These are phyloP conservation scores for Ametastegia equiseti DNA, from an alignment of 2,888 invertebrate genomes.

Conservation along the genomic window DNA sequence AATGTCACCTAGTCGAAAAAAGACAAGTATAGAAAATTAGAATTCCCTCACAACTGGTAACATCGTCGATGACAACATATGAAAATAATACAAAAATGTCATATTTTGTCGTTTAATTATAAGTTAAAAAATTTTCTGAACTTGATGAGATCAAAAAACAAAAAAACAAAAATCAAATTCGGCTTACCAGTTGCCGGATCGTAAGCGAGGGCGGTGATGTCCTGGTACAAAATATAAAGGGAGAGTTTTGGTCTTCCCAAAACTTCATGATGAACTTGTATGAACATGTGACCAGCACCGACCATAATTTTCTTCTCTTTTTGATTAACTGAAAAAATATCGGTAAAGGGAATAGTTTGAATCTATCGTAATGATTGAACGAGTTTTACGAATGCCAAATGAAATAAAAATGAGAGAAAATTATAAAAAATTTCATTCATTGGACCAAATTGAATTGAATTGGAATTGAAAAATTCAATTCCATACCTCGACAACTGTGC, in stretches of 20 bases:
- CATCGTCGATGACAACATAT: background rate
- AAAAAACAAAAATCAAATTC: slow-evolving; percentile 60
- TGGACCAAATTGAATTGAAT: too few species aligned
- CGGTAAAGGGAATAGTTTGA: background rate
- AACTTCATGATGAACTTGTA: slow-evolving; percentile 81
- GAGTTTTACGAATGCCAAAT: background rate
- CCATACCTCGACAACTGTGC: slow-evolving; percentile 79
- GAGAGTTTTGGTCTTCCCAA: slow-evolving; percentile 82
- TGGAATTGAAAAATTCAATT: too few species aligned
- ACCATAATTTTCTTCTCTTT: slow-evolving; percentile 79
- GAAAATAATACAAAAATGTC: background rate
- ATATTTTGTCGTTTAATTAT: background rate
- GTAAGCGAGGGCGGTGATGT: slow-evolving; percentile 83
- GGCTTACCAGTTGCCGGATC: slow-evolving; percentile 78
- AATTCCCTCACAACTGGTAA: background rate
- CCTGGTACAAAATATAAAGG: slow-evolving; percentile 70
- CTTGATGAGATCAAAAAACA: slow-evolving; percentile 57
- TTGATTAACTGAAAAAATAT: slow-evolving; percentile 71
- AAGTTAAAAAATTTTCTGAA: background rate
- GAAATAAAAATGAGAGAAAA: background rate
- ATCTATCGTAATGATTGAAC: background rate
- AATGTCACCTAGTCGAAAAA: slow-evolving; percentile 56
- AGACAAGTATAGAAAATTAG: background rate
- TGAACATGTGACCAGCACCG: slow-evolving; percentile 79
- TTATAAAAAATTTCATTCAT: background rate